Evolutionary conservation across 2,888 invertebrate species (phyloP), one percentile per base, ranked within the genome.

Genomic region (Asteroscopus sphinx): DNA sequence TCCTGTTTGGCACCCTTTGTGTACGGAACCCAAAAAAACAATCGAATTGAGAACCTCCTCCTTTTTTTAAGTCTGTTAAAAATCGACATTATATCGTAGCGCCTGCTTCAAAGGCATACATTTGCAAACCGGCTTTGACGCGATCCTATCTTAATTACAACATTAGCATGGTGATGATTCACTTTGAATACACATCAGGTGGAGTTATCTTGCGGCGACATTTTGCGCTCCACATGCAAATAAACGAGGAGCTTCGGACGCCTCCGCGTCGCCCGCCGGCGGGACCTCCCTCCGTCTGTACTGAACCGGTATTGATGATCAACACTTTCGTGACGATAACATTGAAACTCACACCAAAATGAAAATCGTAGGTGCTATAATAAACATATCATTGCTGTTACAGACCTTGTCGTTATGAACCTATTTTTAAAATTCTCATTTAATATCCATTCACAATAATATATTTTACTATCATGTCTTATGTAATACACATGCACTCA

Each of bases 91-190:
- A 3, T 40, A 41, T 48, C 36, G 32, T 55, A 55, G 35, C 52
- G 55, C 35, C 35, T 16, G 49, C 39, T 39, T 67, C 39, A 47
- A 57, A 58, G 37, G 17, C 25, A 42, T 35, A 55, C 60, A 47
- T 58, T 65, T 40, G 47, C 68, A 75, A 88, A 88, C 87, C 83
- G 80, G 86, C 82, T 76, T 49, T 36, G 41, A 36, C 42, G 53
- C 40, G 79, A 79, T 79, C 85, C 83, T 82, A 89, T 89, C 85
- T 86, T 86, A 88, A 90, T 91, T 81, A 85, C 79, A 79, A 83
- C 82, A 91, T 91, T 89, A 87, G 82, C 85, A 87, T 89, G 81
- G 79, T 78, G 83, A 86, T 84, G 82, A 85, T 88, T 80, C 75
- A 81, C 77, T 80, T 80, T 80, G 83, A 82, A 86, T 85, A 83